These are phyloP conservation scores for Arremon aurantiirostris DNA, from an alignment of 2,797 vertebrate species.

Conservation along the genomic window DNA sequence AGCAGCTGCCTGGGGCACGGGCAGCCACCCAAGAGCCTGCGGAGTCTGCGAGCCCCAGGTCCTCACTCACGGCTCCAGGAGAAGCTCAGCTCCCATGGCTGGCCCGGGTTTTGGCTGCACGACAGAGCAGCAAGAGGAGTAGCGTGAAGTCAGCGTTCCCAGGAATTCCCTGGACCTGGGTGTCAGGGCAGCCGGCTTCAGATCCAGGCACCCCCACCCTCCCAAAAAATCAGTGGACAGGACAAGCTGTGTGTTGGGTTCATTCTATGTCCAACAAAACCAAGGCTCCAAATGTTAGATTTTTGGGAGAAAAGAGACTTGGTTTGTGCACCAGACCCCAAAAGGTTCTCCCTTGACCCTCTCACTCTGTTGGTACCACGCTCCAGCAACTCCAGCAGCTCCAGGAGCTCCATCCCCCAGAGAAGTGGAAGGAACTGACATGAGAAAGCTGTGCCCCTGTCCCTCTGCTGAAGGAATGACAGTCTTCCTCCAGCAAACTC, in stretches of 20 bases:
- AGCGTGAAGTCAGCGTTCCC: slow-evolving; percentile 29
- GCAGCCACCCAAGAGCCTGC: slow-evolving; percentile 7
- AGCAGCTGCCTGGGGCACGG: slow-evolving; percentile 47
- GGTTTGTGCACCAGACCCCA: not conserved
- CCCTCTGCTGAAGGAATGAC: not conserved
- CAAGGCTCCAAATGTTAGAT: not conserved
- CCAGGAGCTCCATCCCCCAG: not conserved
- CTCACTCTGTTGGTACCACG: not conserved
- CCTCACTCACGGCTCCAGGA: not conserved
- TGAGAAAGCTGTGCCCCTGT: not conserved
- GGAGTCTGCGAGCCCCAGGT: not conserved
- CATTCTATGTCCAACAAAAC: not conserved
- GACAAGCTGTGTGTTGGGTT: not conserved
- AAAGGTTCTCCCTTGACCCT: not conserved
- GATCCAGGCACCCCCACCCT: not conserved
- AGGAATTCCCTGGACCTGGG: slow-evolving; percentile 55
- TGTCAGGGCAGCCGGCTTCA: rapidly evolving
- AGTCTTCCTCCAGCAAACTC: not conserved
- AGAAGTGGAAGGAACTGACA: not conserved
- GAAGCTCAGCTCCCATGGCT: slow-evolving; percentile 32
- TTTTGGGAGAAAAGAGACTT: not conserved
- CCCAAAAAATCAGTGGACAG: not conserved
- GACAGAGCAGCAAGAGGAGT: slow-evolving; percentile 60
- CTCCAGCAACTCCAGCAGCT: not conserved
- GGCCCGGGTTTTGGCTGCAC: slow-evolving; percentile 16